Evolutionary conservation across 2,797 vertebrate genomes (phyloP), one percentile per base, ranked within the genome.

Genomic region (Graptemys geographica): DNA sequence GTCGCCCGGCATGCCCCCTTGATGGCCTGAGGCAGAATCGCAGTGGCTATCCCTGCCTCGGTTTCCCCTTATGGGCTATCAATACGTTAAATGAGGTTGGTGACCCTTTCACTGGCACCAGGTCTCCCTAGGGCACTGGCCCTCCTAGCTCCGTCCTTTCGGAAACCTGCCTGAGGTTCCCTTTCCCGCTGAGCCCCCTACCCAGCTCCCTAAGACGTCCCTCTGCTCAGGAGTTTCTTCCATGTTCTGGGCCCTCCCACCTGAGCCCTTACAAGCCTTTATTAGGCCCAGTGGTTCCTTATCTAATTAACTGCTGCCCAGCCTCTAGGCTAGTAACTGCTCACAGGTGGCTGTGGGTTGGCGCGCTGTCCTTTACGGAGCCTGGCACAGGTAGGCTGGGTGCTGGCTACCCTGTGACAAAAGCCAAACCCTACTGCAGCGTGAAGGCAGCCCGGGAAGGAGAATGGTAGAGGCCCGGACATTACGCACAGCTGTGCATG

Each of bases 401-500:
- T 7, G 0, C 90, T 21, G 44, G 82, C 57, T 51, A 49, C 25
- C 89, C 91, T 28, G 56, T 11, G 56, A 28, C 0, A 0, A 4
- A 2, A 37, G 62, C 62, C 33, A 69, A 69, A 69, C 33, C 18
- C 62, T n/a, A 69, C 62, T 8, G 3, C n/a, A 37, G 8, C 5
- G 4, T n/a, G 9, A 19, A 10, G 18, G 65, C n/a, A 87, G 53
- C 88, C 76, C 65, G 89, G 95, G 94, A 96, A 93, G 91, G 79
- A 88, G 89, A 92, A 87, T 93, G 1, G 0, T 91, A 89, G 89
- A 95, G 94, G 28, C 84, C 92, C 83, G n/a, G 87, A 96, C 96
- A 97, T 96, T 97, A 87, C 0, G 10, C 94, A 89, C 96, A 97
- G 96, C 97, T 96, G 96, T 95, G 91, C 79, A 53, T 92, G 95